Base-by-base conservation (phyloP, 2,113 vertebrate species). In the Epinephelus cyanopodus region DNA sequence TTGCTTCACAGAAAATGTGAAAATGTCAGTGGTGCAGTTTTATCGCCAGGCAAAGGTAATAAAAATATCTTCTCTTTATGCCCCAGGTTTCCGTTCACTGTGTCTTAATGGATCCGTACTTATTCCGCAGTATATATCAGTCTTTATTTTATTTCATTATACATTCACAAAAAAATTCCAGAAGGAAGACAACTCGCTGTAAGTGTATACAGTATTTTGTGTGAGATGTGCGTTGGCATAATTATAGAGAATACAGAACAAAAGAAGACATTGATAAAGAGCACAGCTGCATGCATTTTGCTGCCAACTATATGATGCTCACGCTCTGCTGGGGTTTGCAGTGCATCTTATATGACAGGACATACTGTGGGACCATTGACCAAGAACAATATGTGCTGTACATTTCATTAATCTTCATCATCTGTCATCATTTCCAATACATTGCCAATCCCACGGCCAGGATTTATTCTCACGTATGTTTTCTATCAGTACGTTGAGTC, bases 81-180 rank as follows among this genome's bases (percentile, higher is more conserved):
- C 45, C 42, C 3, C n/a, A 53, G 42, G 58, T 78, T 74, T 75
- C 50, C 10, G 4, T 75, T 87, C 81, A 70, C 45, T 56, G 25
- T 76, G 15, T 79, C 39, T 81, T 73, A 70, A 74, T 72, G 61
- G 27, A 66, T 74, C 27, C 8, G 42, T 37, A 39, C 53, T 86
- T 67, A 75, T 74, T 85, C 71, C 11, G 3, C 25, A 27, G 14
- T 21, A 23, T 79, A 6, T 23, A 85, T 85, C 29, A 56, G 47
- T 62, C 23, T 67, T 78, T 81, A 39, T 65, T 79, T 54, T 56
- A 10, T 68, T 85, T 82, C 56, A 64, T 82, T 77, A 77, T 77
- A 69, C 11, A 85, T 64, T 81, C 45, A 85, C 1, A 74, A 62
- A 58, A 61, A 10, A 3, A 12, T 50, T 72, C 29, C 47, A 74